Base-by-base conservation (phyloP, 2,113 vertebrate genomes). In the Rattus norvegicus region DNA sequence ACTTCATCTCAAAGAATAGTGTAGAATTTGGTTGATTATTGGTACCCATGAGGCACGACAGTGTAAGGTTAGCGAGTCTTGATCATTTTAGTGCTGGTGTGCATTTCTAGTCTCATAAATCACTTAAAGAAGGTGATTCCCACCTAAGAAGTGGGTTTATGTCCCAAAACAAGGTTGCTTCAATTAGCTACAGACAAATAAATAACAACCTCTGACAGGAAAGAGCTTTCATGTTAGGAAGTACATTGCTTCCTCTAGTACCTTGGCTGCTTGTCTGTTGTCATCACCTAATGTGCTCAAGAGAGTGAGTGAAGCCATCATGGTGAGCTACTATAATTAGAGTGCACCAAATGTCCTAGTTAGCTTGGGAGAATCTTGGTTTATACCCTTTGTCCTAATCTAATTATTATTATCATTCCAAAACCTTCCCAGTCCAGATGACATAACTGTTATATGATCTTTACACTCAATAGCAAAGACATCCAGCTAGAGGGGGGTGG, bases 381-480 rank as follows among this genome's bases (percentile, higher is more conserved):
- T 65, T 80, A 33, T 28, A 65, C 75, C 65, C 85, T 69, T 90
- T 81, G 22, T 85, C 24, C n/a, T 70, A 13, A 36, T 16, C 33
- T 65, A 39, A 52, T 70, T 81, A 93, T 85, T 84, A 95, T 59
- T 77, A 85, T 89, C 28, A 30, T 80, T 90, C 47, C 90, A 67
- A 54, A 52, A 88, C 59, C 65, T 59, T 67, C 79, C 59, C 13
- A 61, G 28, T 85, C 70, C 88, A 36, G 14, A 90, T 3, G 12
- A 88, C 33, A 85, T 93, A 69, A 69, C 30, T 36, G 56, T 88
- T 54, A 81, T n/a, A 73, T 36, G 30, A 61, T 76, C 28, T 72
- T 54, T 19, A 93, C 39, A 77, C 59, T 67, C 59, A 91, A 70
- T 91, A 47, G 33, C 94, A 92, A 94, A 79, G 76, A 88, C 19